Evolutionary conservation across 92 coral and sea anemone species (phyloP).

Genomic region (Anthopleura xanthogrammica): DNA sequence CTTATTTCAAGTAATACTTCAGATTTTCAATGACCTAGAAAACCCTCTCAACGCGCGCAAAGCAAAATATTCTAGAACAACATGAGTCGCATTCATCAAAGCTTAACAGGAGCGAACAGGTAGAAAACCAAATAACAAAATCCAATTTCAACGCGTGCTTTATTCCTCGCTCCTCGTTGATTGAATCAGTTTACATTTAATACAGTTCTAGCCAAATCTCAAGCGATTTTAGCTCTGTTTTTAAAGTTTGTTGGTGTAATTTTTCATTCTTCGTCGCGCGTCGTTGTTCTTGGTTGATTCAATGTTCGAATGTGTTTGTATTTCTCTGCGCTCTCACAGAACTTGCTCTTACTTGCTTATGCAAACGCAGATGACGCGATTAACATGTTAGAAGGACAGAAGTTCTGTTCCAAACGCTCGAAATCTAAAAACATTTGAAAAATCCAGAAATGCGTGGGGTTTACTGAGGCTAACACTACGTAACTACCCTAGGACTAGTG

Average conservation of each 20-base stretch:
- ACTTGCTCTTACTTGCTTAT: constrained; percentile 33
- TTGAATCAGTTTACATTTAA: neutral
- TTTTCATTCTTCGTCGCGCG: constrained; percentile 29
- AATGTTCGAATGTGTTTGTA: constrained; percentile 22
- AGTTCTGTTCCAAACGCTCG: neutral
- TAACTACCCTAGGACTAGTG: constrained; percentile 23
- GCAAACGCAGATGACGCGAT: constrained; percentile 15
- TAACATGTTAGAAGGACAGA: neutral
- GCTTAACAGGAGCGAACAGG: constrained; percentile 35
- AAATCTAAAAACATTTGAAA: neutral
- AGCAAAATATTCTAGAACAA: constrained; percentile 24
- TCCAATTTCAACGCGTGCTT: constrained; percentile 6
- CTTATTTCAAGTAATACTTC: constrained; percentile 10
- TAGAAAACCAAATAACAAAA: constrained; percentile 10
- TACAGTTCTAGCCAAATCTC: neutral
- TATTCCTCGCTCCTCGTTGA: neutral
- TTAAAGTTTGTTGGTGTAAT: neutral
- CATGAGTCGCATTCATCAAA: constrained; percentile 25
- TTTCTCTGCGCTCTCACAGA: constrained; percentile 26
- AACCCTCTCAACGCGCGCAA: constrained; percentile 12
- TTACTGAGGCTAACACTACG: constrained; percentile 18
- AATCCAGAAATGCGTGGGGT: constrained; percentile 29
- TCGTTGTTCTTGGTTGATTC: constrained; percentile 14
- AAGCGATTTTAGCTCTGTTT: neutral
- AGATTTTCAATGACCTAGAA: neutral